Percentiles rank a stretch among this genome's conserved stretches.
phyloP scores from a whole-genome alignment of 2,113 vertebrate species.

The Cyprinus carpio region DNA sequence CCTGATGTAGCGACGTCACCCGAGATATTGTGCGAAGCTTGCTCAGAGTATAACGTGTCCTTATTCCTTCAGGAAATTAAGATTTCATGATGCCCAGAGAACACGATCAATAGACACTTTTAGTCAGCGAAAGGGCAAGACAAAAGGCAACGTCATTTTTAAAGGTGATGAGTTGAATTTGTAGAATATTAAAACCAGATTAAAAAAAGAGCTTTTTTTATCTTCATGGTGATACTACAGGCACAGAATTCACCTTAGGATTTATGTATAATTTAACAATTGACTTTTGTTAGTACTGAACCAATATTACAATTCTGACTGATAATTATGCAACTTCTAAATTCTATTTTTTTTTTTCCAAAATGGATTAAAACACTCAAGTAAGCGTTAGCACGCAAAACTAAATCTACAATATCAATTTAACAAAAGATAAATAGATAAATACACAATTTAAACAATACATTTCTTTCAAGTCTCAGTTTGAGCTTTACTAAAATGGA shows the following conservation, averaged over 20 bases:
- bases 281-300: too few species aligned
- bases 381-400: not conserved
- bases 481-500: not conserved
- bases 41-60: constrained; percentile 13
- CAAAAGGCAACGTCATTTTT: too few species aligned
- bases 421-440: too few species aligned
- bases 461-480: not conserved
- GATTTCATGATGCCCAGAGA: constrained; percentile 26
- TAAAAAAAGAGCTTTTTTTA: too few species aligned
- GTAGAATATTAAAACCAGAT: not conserved
- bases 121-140: not conserved
- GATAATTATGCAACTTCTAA: too few species aligned
- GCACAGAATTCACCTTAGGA: too few species aligned
- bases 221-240: not conserved
- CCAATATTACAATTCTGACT: too few species aligned
- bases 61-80: constrained; percentile 22
- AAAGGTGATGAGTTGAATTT: not conserved
- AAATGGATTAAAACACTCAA: not conserved
- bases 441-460: too few species aligned
- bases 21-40: constrained; percentile 55
- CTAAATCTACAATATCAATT: not conserved
- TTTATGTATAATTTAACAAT: too few species aligned
- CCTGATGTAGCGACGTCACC: constrained; percentile 48
- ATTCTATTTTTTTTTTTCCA: too few species aligned
- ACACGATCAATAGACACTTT: not conserved